A percentile compares a stretch with the other conserved stretches of the same genome.
phyloP scores from a whole-genome alignment of 2,888 invertebrate genomes.

The Lycaena phlaeas region DNA sequence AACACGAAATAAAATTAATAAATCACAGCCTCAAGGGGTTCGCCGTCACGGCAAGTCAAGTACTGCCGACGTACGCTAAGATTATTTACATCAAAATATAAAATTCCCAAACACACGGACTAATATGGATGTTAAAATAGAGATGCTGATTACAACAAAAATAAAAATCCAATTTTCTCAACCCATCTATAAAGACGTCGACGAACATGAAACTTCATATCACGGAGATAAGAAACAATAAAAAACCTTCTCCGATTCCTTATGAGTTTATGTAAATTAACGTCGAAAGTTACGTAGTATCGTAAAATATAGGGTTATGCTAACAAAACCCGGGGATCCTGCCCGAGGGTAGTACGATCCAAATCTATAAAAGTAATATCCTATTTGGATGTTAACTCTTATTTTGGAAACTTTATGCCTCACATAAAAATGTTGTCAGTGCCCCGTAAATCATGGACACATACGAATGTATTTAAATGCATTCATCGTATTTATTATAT shows the following conservation, averaged over 20 bases:
- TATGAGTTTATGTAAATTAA: conserved; percentile 9
- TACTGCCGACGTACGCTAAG: too few relatives aligned
- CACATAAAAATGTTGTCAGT: conserved; percentile 30
- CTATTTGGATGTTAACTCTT: conserved; percentile 34
- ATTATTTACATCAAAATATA: too few relatives aligned
- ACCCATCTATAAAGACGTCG: too few relatives aligned
- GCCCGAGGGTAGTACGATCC: conserved; percentile 30
- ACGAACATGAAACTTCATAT: conserved; percentile 3
- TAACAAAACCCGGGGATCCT: conserved; percentile 14
- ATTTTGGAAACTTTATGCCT: conserved; percentile 22
- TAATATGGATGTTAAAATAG: too few relatives aligned
- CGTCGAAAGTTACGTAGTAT: conserved; percentile 1
- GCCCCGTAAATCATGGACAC: conserved; percentile 43
- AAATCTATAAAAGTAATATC: conserved; percentile 55
- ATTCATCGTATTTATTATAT: too few relatives aligned
- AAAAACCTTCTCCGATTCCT: conserved; percentile 2
- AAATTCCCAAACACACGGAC: too few relatives aligned
- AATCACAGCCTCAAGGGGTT: too few relatives aligned
- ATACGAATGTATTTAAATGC: too few relatives aligned
- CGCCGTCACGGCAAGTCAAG: too few relatives aligned
- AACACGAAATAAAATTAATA: too few relatives aligned
- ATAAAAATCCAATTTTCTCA: too few relatives aligned
- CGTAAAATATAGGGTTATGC: conserved; percentile 8
- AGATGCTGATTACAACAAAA: too few relatives aligned
- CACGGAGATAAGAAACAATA: conserved; percentile 6